Evolutionary conservation across 2,888 invertebrate species (phyloP), one percentile per base, ranked within the genome.

Genomic region (Cerceris rybyensis): DNA sequence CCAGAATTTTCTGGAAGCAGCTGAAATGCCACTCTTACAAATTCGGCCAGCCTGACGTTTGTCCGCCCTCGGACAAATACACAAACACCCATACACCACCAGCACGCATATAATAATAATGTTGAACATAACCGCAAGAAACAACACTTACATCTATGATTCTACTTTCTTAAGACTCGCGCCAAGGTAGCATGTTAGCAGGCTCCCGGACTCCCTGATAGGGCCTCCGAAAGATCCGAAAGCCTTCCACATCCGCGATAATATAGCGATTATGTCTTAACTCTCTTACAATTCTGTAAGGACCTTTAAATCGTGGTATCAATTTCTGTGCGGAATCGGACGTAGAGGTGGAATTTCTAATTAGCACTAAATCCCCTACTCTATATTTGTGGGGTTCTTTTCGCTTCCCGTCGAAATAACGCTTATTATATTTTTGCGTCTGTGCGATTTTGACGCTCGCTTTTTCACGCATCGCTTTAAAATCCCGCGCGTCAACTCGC

Each of bases 341-440:
- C 11, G 46, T 46, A 46, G 9, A 49, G 8, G 46, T 28, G 6
- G 39, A 63, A 39, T 52, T 63, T 0, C 7, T 7, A n/a, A 63
- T 14, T 13, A 50, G 13, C 11, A 63, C 52, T 39, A 50, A 50
- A 28, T 63, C 50, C 1, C 41, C 52, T 14, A 50, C 39, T 7
- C 7, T 11, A 63, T 63, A 41, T 14, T 63, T 14, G 63, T 42
- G n/a, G 8, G 39, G 8, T 50, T 63, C 46, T 6, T 46, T 52
- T 11, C 50, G 6, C 17, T 52, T 63, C 11, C 28, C 39, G 17
- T 63, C 63, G 13, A 0, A 6, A 39, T 52, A 60, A 9, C 13
- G 0, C 39, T 63, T 63, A 5, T 46, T 46, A 46, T 46, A 46
- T 5, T 8, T 5, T 5, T 46, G 46, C 46, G 6, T 4, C 11